Conservation (phyloP, 2,888 invertebrate species). For the Pandemis corylana region DNA sequence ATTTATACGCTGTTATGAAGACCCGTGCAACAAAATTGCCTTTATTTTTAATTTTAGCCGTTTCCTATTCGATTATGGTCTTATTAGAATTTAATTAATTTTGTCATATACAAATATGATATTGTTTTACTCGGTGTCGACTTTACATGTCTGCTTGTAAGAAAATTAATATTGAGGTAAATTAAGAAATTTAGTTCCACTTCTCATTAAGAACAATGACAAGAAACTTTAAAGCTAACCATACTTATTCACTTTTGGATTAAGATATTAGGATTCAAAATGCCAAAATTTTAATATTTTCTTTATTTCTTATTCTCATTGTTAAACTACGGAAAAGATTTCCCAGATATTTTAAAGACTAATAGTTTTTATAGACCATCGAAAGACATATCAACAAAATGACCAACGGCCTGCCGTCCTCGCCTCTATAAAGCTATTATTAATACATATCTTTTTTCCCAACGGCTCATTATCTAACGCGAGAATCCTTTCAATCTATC, state of each 20-base stretch:
- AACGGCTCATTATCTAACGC: constrained; percentile 75
- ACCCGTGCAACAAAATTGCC: constrained; percentile 13
- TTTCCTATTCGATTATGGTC: constrained; percentile 20
- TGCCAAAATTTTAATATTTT: background rate
- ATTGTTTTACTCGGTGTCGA: background rate
- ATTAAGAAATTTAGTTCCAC: background rate
- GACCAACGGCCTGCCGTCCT: constrained; percentile 46
- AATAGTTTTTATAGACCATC: background rate
- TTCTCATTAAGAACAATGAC: constrained; percentile 31
- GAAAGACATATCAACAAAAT: constrained; percentile 35
- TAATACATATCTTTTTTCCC: constrained; percentile 77
- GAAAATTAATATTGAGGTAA: background rate
- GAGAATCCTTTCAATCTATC: constrained; percentile 82
- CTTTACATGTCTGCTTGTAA: no score
- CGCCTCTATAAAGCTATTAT: constrained; percentile 77
- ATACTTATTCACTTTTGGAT: background rate
- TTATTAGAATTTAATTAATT: constrained; percentile 7
- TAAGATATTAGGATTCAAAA: background rate
- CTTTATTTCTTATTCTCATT: background rate
- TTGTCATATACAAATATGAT: background rate
- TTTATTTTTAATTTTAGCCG: constrained; percentile 25
- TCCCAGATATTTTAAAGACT: background rate
- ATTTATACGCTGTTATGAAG: constrained; percentile 23
- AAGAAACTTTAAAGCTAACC: constrained; percentile 5
- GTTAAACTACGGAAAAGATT: background rate